Conservation (phyloP, 2,113 vertebrate genomes). For the Phainopepla nitens region DNA sequence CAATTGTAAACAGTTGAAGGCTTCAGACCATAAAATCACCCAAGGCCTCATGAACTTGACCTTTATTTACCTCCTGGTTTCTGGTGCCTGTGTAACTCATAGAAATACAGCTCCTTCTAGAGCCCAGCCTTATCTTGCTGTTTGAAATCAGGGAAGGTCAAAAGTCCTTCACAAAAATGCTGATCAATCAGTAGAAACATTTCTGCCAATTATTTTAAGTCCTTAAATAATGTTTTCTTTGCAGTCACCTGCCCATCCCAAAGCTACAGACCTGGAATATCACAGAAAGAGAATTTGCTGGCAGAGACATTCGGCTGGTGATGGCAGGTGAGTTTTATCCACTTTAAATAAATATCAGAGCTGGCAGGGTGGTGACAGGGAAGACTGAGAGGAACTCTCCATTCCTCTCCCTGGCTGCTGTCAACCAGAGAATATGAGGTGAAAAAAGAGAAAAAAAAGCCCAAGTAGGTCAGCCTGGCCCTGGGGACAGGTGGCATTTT, state of each 20-base stretch:
- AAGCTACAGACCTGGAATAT: neutral
- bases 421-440: neutral
- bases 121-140: neutral
- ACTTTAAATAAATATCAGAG: neutral
- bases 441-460: neutral
- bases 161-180: neutral
- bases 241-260: neutral
- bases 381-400: neutral
- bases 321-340: neutral
- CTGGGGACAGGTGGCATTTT: neutral
- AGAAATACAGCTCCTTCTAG: neutral
- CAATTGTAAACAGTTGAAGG: neutral
- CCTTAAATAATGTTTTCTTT: neutral
- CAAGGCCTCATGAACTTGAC: neutral
- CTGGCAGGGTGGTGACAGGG: neutral
- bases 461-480: neutral
- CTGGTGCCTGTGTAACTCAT: neutral
- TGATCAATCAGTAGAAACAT: neutral
- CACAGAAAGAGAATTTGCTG: neutral
- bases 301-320: neutral
- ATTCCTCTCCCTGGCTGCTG: neutral
- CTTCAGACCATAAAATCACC: neutral
- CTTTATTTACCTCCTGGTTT: neutral
- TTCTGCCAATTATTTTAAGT: neutral
- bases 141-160: neutral